Base-by-base conservation (phyloP, 2,797 vertebrate species). In the Pachyuromys duprasi region DNA sequence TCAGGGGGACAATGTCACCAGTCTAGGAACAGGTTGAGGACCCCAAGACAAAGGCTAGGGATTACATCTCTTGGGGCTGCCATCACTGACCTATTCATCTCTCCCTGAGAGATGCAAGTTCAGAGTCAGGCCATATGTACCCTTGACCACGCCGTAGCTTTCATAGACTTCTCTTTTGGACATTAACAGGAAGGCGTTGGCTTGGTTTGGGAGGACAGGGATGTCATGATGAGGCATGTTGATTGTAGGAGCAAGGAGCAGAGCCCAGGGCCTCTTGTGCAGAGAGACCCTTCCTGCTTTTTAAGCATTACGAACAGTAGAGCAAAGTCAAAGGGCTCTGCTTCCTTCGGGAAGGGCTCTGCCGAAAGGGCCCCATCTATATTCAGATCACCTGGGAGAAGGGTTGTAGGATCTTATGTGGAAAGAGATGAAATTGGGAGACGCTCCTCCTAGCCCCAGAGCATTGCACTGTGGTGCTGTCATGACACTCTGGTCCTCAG, bases 71-170 rank as follows among this genome's bases (percentile, higher is more conserved):
- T 36, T 24, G 18, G 36, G 53, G 31, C 91, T 31, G 8, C n/a
- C 7, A 1, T 2, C 0, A 0, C 76, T 18, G 18, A 67, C 18
- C 26, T 0, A 1, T 4, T 42, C 49, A 2, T 33, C 55, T 80
- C 9, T 2, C 31, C 53, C 70, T 8, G 8, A 26, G 39, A 39
- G 53, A 24, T 0, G 2, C 2, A 4, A 31, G 60, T 14, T 81
- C 74, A 89, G 74, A 53, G 75, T 63, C 33, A 18, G 42, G 18
- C 36, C 20, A 11, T 20, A 4, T 2, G 39, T 26, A 65, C 45
- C 20, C 70, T 89, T 53, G 81, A 31, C 24, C 8, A 0, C 6
- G 53, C 78, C 28, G 1, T n/a, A 33, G 49, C 5, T 12, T 26
- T 70, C 49, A 33, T 93, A n/a, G 39, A 15, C 36, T 57, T 63